Evolutionary conservation across 2,113 vertebrate genomes (phyloP), one percentile per base, ranked within the genome.

Genomic region (Bubo blakistoni): DNA sequence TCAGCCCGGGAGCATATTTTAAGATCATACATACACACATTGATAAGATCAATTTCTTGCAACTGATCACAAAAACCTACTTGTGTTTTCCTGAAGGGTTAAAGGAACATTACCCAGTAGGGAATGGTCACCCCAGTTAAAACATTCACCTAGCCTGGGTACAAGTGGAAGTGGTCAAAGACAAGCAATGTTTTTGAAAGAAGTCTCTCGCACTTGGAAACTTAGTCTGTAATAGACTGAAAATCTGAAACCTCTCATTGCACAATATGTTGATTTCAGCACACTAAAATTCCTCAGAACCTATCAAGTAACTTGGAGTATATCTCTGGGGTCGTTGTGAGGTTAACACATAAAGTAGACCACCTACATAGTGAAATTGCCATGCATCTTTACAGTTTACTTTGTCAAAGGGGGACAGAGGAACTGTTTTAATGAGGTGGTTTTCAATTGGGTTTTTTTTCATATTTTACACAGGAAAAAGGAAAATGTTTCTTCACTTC

Each of bases 401-500:
- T 97, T 98, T 96, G 90, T 98, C 95, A 96, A 93, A 97, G 81
- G 91, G 95, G 93, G 96, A 97, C 93, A 98, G 98, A 98, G 94
- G 97, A 98, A 97, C 96, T 97, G 69, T 94, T 97, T 97, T 97
- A 98, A 98, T 95, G 96, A 98, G 95, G 92, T 97, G 96, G 90
- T 98, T 98, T 97, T 97, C 86, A 81, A 74, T 97, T 96, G 73
- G 97, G 95, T 97, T 98, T 98, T 98, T 98, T 98, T 98, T 98
- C 91, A 86, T 94, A 92, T 96, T 98, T 98, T 97, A 97, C 92
- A 98, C 98, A 98, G 98, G 98, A 98, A 98, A 98, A 98, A 90
- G 97, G 97, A 98, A 98, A 98, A 98, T 97, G 47, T 98, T 98
- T 98, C 93, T 97, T 98, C 89, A 96, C 92, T 97, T 98, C 72